Evolutionary conservation across 2,888 invertebrate species (phyloP), one percentile per base, ranked within the genome.

Genomic region (Drosophila picticornis): DNA sequence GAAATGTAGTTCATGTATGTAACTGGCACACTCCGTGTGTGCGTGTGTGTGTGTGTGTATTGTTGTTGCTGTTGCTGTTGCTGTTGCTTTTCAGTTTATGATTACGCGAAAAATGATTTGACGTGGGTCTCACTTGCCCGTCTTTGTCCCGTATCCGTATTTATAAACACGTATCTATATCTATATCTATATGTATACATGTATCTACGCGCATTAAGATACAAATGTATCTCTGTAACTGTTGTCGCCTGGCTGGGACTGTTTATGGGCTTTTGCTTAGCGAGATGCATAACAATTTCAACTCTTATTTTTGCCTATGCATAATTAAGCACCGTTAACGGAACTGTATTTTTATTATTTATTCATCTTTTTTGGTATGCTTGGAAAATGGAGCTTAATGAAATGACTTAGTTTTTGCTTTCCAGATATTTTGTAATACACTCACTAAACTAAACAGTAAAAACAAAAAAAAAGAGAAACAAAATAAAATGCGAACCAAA

Each of bases 261-360:
- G 34, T 69, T 66, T 65, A 59, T 73, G 72, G 34, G 52, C 63
- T 55, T 46, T 43, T 27, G 55, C 60, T 58, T 48, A 63, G 46
- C 38, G 56, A 56, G 56, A 63, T 46, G 79, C 81, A 86, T 84
- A 83, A 80, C 78, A 43, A 16, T 55, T 66, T 67, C 38, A 56
- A 66, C 66, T 56, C 61, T 65, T 77, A 46, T 9, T 55, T 73
- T 76, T 68, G 64, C 69, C 66, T 81, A 77, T 87, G 84, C 84
- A 80, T 89, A 88, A 84, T 88, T 88, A 88, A 86, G 79, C 83
- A 81, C 89, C 84, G 87, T 88, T 88, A 88, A 89, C 87, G 87
- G 89, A 88, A 88, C 85, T 85, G 76, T 59, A 29, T 48, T 25
- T 27, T 48, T 36, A 31, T 38, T 75, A 75, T 72, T 72, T 75